Evolutionary conservation across 2,888 invertebrate species (phyloP), one percentile per base, ranked within the genome.

Genomic region (Auanema sp.): DNA sequence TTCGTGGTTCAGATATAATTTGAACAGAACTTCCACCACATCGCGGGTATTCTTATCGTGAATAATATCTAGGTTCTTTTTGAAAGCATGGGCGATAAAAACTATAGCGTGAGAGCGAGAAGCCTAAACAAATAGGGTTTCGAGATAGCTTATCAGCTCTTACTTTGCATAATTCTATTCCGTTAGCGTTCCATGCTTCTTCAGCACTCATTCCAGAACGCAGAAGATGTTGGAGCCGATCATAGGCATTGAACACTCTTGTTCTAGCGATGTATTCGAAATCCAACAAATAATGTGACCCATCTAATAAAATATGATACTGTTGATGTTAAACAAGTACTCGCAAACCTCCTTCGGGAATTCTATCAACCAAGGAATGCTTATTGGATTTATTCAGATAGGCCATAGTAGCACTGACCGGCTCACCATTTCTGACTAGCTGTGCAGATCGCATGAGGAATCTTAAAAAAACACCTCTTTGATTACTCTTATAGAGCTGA

Each of bases 21-120:
- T 90, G 41, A 90, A 89, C 5, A 94, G 86, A 58, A 90, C 89
- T 21, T 86, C 84, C 42, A 94, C 82, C 47, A 91, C 91, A 16
- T 84, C 83, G 5, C 86, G 87, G 33, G 92, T 84, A 5, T 88
- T 49, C 2, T 12, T 2, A 23, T 69, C 66, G 18, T 40, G 25
- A 8, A 73, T 59, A 11, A 57, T 40, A 33, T 59, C 49, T 25
- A 61, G 60, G 33, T 58, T 49, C 16, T 64, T 49, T 24, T 58
- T 64, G 55, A 72, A 72, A 16, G 63, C 60, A 24, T 55, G 52
- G 18, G 72, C 72, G 23, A 72, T 66, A 58, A 70, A 70, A 14
- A 70, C 58, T 25, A 66, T 66, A 8, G 70, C 64, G 54, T 70
- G 69, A 5, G 70, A 65, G 11, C 72, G 54, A 11, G 70, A 62